A percentile compares a stretch with the other conserved stretches of the same genome.
Conservation (phyloP, 2,888 invertebrate genomes). For the Orchestes rusci region DNA sequence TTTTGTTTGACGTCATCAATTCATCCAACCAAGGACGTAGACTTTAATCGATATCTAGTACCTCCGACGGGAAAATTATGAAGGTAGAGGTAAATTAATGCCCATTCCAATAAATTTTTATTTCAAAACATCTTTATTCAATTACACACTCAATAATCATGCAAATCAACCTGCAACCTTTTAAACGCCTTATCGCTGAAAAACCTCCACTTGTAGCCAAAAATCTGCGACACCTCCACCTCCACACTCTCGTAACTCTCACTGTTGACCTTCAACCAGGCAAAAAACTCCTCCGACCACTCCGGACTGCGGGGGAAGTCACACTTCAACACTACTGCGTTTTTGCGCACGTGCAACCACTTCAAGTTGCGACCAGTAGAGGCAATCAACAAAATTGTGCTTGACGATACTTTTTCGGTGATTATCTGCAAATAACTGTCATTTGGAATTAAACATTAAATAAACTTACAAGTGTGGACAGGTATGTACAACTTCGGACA, state of each 20-base stretch:
- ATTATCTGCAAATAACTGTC: constrained; percentile 48
- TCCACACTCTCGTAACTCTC: constrained; percentile 59
- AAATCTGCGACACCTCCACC: constrained; percentile 59
- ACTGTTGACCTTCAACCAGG: constrained; percentile 57
- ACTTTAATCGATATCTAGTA: too few relatives aligned
- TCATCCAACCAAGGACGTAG: too few relatives aligned
- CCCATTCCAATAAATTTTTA: background rate
- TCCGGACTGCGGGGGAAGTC: constrained; percentile 61
- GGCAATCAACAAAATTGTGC: constrained; percentile 65
- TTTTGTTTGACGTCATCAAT: too few relatives aligned
- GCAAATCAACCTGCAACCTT: constrained; percentile 34
- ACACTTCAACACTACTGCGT: constrained; percentile 62
- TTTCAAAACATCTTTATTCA: too few relatives aligned
- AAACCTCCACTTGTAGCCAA: constrained; percentile 62
- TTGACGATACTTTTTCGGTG: constrained; percentile 69
- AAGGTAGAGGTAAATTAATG: too few relatives aligned
- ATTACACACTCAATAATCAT: constrained; percentile 12
- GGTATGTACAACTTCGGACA: constrained; percentile 57
- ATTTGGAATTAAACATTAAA: background rate
- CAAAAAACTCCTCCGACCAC: constrained; percentile 60
- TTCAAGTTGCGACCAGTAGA: constrained; percentile 56
- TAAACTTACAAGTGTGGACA: constrained; percentile 58
- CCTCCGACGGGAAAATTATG: too few relatives aligned
- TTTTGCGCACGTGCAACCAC: constrained; percentile 58
- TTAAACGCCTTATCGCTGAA: constrained; percentile 59